phyloP scores from a whole-genome alignment of 2,113 vertebrate species.

The Atractosteus spatula region DNA sequence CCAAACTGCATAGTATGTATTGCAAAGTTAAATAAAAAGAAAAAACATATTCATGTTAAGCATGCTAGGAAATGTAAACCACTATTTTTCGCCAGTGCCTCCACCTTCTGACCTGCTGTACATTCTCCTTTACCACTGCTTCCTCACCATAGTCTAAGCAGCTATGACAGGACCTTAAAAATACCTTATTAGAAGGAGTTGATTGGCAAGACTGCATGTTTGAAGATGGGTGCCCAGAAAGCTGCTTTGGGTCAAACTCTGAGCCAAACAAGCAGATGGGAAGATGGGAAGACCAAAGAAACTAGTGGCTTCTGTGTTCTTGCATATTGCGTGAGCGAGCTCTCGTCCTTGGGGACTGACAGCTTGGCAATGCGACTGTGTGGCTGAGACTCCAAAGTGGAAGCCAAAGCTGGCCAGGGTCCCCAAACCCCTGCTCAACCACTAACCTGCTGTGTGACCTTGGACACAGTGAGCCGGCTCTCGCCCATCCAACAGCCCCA shows the following conservation, averaged over 20 bases:
- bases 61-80: too few relatives aligned
- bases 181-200: background rate
- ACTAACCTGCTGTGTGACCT: background rate
- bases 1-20: too few relatives aligned
- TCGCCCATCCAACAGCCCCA: background rate
- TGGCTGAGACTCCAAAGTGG: slow-evolving; percentile 31
- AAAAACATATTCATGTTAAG: too few relatives aligned
- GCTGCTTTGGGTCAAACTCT: slow-evolving; percentile 17
- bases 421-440: background rate
- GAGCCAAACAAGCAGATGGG: slow-evolving; percentile 41
- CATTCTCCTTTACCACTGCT: too few relatives aligned
- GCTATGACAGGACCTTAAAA: background rate
- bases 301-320: slow-evolving; percentile 18
- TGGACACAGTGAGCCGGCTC: background rate
- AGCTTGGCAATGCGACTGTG: slow-evolving; percentile 49
- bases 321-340: slow-evolving; percentile 41
- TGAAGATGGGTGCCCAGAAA: slow-evolving; percentile 27
- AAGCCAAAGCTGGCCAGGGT: background rate
- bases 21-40: too few relatives aligned
- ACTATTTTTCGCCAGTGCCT: too few relatives aligned
- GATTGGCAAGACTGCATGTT: slow-evolving; percentile 28
- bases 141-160: background rate
- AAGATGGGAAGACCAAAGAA: slow-evolving; percentile 41
- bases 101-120: too few relatives aligned
- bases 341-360: slow-evolving; percentile 54